A percentile compares a stretch with the other conserved stretches of the same genome.
Conservation (phyloP, 1,140 invertebrate genomes). For the Megathymus violae region DNA sequence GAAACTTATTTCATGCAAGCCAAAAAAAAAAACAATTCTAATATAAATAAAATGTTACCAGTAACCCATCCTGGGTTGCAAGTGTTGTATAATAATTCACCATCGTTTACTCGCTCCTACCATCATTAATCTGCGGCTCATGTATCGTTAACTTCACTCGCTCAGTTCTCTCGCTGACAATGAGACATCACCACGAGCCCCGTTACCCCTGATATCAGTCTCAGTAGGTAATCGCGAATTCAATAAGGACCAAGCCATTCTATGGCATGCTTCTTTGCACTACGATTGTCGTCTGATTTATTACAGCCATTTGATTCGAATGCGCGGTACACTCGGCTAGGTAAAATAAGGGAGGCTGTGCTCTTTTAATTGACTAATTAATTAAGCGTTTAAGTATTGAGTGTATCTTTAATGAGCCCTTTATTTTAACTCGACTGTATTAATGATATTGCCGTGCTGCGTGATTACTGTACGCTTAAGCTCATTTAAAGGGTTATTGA, state of each 20-base stretch:
- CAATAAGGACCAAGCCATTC: slow-evolving; percentile 27
- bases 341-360: slow-evolving; percentile 57
- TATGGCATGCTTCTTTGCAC: slow-evolving; percentile 40
- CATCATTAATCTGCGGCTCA: too few relatives aligned
- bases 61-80: too few relatives aligned
- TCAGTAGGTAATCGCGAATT: slow-evolving; percentile 16
- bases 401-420: slow-evolving; percentile 53
- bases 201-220: slow-evolving; percentile 23
- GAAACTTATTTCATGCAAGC: too few relatives aligned
- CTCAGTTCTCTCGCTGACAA: not conserved
- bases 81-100: too few relatives aligned
- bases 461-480: slow-evolving; percentile 22
- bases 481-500: slow-evolving; percentile 20
- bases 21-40: too few relatives aligned
- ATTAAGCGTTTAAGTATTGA: slow-evolving; percentile 55
- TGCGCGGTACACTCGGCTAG: slow-evolving; percentile 44
- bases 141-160: too few relatives aligned
- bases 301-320: slow-evolving; percentile 48
- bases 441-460: slow-evolving; percentile 26
- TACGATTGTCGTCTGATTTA: slow-evolving; percentile 58
- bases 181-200: not conserved
- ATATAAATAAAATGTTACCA: too few relatives aligned
- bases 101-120: too few relatives aligned
- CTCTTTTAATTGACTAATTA: slow-evolving; percentile 70
- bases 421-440: slow-evolving; percentile 48